Percentiles rank a stretch among this genome's conserved stretches.
Conservation (phyloP, 2,797 vertebrate species). For the Rhodeus uyekii region DNA sequence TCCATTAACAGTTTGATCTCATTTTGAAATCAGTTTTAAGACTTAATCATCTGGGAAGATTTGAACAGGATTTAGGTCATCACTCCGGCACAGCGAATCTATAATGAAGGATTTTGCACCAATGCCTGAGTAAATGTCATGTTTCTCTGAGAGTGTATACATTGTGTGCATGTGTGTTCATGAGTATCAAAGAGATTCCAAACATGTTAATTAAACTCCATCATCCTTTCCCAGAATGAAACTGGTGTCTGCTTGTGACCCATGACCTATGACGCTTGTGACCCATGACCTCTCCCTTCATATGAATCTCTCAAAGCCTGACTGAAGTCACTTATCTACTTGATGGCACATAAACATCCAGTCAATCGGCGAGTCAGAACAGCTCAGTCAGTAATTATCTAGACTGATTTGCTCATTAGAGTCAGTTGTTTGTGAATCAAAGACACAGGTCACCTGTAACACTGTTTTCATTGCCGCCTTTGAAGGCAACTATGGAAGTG, state of each 20-base stretch:
- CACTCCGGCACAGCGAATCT: not conserved
- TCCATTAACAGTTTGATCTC: slow-evolving; percentile 13
- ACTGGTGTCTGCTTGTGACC: not conserved
- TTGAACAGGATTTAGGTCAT: slow-evolving; percentile 41
- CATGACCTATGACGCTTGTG: not conserved
- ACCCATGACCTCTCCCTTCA: not conserved
- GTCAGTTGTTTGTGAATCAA: too few species aligned
- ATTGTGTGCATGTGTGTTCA: slow-evolving; percentile 1
- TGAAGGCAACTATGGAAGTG: too few species aligned
- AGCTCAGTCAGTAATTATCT: too few species aligned
- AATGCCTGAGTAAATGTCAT: slow-evolving; percentile 33
- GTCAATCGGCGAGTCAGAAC: too few species aligned
- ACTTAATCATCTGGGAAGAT: slow-evolving; percentile 23
- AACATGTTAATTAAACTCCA: slow-evolving; percentile 41
- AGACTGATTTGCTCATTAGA: too few species aligned
- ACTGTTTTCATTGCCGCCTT: too few species aligned
- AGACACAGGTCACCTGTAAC: too few species aligned
- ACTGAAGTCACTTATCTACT: too few species aligned
- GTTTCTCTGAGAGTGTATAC: not conserved
- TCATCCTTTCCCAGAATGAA: slow-evolving; percentile 6
- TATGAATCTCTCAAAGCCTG: slow-evolving; percentile 52
- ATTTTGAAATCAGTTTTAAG: slow-evolving; percentile 11
- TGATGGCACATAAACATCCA: too few species aligned
- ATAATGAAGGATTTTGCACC: not conserved
- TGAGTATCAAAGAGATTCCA: not conserved